phyloP scores from a whole-genome alignment of 2,797 vertebrate species.

The Pseudopleuronectes americanus region DNA sequence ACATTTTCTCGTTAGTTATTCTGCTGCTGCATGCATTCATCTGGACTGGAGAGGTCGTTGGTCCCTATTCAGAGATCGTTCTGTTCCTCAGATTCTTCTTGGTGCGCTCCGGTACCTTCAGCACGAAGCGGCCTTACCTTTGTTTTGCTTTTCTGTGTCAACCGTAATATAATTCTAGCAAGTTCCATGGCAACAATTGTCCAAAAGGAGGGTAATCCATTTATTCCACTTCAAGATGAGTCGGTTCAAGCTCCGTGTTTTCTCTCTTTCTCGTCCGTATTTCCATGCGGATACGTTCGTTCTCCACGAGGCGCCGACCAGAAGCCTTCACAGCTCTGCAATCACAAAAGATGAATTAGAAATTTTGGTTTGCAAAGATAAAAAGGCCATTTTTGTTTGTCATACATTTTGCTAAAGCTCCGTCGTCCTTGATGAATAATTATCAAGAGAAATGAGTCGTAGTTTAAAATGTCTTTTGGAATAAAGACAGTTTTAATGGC shows the following conservation, averaged over 20 bases:
- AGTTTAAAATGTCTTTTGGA: not conserved
- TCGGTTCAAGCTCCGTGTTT: slow-evolving; percentile 54
- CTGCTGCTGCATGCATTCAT: slow-evolving; percentile 50
- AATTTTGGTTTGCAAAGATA: slow-evolving; percentile 30
- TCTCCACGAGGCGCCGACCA: slow-evolving; percentile 63
- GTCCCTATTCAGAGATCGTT: slow-evolving; percentile 61
- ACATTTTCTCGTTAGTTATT: slow-evolving; percentile 27
- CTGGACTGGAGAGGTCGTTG: slow-evolving; percentile 72
- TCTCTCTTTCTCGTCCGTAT: slow-evolving; percentile 64
- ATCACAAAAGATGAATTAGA: slow-evolving; percentile 64
- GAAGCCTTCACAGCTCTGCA: slow-evolving; percentile 68
- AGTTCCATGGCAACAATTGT: slow-evolving; percentile 74
- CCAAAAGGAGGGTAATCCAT: slow-evolving; percentile 75
- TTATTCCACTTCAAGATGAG: slow-evolving; percentile 73
- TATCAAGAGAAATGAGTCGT: not conserved
- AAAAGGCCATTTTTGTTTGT: slow-evolving; percentile 2
- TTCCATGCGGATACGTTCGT: slow-evolving; percentile 67
- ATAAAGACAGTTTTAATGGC: not conserved
- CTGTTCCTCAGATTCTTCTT: slow-evolving; percentile 50
- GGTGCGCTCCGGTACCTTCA: slow-evolving; percentile 54
- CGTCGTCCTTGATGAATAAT: not conserved
- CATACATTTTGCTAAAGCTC: not conserved
- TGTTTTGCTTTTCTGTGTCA: slow-evolving; percentile 65
- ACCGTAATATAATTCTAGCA: slow-evolving; percentile 69
- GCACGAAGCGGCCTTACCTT: slow-evolving; percentile 65